A percentile compares a stretch with the other conserved stretches of the same genome.
Evolutionary conservation across 2,888 invertebrate genomes (phyloP).

Genomic region (Lampropteryx suffumata): DNA sequence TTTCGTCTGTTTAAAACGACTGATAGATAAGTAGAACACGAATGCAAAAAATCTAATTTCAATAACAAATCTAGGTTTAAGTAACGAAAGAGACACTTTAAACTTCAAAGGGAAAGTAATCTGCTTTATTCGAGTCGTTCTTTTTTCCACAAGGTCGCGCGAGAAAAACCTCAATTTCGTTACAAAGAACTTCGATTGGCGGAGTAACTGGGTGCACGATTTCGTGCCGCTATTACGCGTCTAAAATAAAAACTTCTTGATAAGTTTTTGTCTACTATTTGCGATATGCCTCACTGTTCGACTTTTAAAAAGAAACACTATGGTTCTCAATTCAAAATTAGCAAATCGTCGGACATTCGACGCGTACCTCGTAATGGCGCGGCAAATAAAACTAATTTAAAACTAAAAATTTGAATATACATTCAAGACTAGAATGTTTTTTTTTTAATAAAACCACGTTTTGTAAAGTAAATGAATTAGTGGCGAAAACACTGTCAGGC

Average conservation of each 20-base stretch:
- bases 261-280: constrained; percentile 43
- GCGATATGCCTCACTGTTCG: constrained; percentile 35
- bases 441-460: no score
- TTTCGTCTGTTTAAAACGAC: no score
- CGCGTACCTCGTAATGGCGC: neutral
- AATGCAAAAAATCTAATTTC: constrained; percentile 42
- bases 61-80: constrained; percentile 53
- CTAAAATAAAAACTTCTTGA: constrained; percentile 38
- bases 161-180: constrained; percentile 51
- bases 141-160: constrained; percentile 49
- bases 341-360: constrained; percentile 1
- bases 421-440: no score
- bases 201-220: constrained; percentile 44
- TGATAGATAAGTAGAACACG: constrained; percentile 21
- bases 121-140: constrained; percentile 44
- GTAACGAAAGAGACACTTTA: constrained; percentile 49
- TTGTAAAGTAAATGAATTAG: no score
- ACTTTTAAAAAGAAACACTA: constrained; percentile 24
- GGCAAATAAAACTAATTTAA: constrained; percentile 10
- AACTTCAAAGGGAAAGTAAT: constrained; percentile 60
- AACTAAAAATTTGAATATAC: no score
- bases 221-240: constrained; percentile 39
- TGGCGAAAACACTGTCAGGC: constrained; percentile 43
- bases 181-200: constrained; percentile 53
- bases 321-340: constrained; percentile 14